Conservation (phyloP, 1,140 invertebrate species). For the Bombus soroeensis region DNA sequence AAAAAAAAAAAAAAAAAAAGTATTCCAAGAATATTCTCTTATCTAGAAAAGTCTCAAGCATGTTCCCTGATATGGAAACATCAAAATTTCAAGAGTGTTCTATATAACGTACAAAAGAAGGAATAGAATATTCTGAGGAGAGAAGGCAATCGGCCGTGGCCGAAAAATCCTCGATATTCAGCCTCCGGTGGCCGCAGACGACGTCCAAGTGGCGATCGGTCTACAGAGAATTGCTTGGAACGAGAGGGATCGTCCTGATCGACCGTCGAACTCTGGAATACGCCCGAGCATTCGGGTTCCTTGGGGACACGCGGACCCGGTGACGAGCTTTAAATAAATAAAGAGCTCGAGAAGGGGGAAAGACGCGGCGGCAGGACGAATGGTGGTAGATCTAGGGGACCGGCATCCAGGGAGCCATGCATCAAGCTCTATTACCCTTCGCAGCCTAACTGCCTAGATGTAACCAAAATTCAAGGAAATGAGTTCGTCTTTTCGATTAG, state of each 20-base stretch:
- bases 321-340: slow-evolving; percentile 73
- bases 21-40: no score
- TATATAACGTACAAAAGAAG: background rate
- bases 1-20: no score
- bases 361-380: slow-evolving; percentile 41
- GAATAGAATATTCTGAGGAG: background rate
- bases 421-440: slow-evolving; percentile 71
- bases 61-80: no score
- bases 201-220: slow-evolving; percentile 60
- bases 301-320: slow-evolving; percentile 50
- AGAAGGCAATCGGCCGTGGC: background rate
- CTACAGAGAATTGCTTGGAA: slow-evolving; percentile 57
- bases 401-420: slow-evolving; percentile 68
- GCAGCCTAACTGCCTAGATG: slow-evolving; percentile 56
- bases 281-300: slow-evolving; percentile 37
- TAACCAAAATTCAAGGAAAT: slow-evolving; percentile 71
- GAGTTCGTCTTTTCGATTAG: slow-evolving; percentile 12
- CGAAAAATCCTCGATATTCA: background rate
- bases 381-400: slow-evolving; percentile 51
- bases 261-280: slow-evolving; percentile 25
- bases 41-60: no score
- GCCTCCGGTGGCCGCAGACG: background rate
- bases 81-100: no score
- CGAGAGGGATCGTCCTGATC: slow-evolving; percentile 42
- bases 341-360: slow-evolving; percentile 59